Evolutionary conservation across 2,113 vertebrate genomes (phyloP).

Genomic region (Polypterus senegalus): DNA sequence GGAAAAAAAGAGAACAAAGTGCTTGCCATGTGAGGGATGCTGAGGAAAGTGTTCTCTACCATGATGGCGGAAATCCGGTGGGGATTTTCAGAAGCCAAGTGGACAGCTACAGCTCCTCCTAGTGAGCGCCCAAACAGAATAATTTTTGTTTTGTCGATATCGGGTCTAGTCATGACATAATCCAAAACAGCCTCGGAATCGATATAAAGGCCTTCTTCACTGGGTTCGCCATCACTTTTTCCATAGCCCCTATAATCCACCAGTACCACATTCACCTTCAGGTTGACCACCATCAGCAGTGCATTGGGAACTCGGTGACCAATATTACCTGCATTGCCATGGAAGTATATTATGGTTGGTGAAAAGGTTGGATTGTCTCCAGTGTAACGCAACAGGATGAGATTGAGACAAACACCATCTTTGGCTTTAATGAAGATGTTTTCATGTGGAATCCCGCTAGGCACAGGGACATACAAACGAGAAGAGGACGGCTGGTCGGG

Average conservation of each 20-base stretch:
- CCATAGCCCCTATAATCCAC: conserved; percentile 95
- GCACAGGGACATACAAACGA: conserved; percentile 91
- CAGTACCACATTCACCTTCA: conserved; percentile 86
- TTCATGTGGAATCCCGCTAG: conserved; percentile 89
- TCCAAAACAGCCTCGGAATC: conserved; percentile 90
- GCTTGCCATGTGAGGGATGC: conserved; percentile 95
- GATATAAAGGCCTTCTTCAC: conserved; percentile 80
- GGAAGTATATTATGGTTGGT: conserved; percentile 93
- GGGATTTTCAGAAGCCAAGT: conserved; percentile 82
- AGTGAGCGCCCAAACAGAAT: conserved; percentile 94
- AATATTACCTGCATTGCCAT: conserved; percentile 93
- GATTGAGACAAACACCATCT: conserved; percentile 87
- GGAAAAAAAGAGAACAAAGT: conserved; percentile 95
- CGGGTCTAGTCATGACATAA: conserved; percentile 88
- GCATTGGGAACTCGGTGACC: conserved; percentile 92
- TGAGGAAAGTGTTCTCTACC: conserved; percentile 96
- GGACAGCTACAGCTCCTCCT: conserved; percentile 87
- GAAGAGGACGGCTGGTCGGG: conserved; percentile 95
- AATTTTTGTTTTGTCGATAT: conserved; percentile 96
- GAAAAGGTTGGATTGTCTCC: conserved; percentile 67
- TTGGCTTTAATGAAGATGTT: conserved; percentile 89
- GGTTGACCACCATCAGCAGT: conserved; percentile 92
- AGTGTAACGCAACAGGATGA: conserved; percentile 84
- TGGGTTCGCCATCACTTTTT: conserved; percentile 90
- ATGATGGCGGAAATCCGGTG: conserved; percentile 88